Evolutionary conservation across 2,113 vertebrate species (phyloP).

Genomic region (Ranitomeya variabilis): DNA sequence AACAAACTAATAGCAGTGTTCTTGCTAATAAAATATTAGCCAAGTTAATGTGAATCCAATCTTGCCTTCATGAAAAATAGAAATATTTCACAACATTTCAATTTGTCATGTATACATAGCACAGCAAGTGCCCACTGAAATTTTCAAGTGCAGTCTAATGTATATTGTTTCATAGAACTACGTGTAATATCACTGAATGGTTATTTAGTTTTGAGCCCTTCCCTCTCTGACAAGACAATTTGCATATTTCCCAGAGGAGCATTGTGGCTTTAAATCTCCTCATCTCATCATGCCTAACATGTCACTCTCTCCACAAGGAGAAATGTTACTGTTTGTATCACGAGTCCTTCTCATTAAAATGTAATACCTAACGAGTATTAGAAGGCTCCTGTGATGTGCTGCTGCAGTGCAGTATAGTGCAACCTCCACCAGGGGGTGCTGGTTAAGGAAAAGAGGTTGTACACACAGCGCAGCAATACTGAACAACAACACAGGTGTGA

Average conservation of each 20-base stretch:
- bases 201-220: neutral
- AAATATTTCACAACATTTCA: neutral
- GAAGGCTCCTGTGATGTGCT: too few relatives aligned
- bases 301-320: too few relatives aligned
- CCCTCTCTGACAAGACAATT: neutral
- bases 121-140: neutral
- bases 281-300: too few relatives aligned
- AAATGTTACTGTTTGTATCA: too few relatives aligned
- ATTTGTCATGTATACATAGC: neutral
- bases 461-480: too few relatives aligned
- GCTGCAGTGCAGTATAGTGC: too few relatives aligned
- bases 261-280: too few relatives aligned
- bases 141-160: neutral
- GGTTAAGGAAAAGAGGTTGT: too few relatives aligned
- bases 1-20: neutral
- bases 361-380: too few relatives aligned
- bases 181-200: neutral
- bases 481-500: too few relatives aligned
- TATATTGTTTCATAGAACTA: neutral
- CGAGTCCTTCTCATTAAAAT: neutral
- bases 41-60: neutral
- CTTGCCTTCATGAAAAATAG: neutral
- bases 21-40: neutral
- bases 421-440: too few relatives aligned
- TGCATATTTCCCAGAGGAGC: too few relatives aligned